Conservation (phyloP, 2,888 invertebrate genomes). For the Epiblema foenella region DNA sequence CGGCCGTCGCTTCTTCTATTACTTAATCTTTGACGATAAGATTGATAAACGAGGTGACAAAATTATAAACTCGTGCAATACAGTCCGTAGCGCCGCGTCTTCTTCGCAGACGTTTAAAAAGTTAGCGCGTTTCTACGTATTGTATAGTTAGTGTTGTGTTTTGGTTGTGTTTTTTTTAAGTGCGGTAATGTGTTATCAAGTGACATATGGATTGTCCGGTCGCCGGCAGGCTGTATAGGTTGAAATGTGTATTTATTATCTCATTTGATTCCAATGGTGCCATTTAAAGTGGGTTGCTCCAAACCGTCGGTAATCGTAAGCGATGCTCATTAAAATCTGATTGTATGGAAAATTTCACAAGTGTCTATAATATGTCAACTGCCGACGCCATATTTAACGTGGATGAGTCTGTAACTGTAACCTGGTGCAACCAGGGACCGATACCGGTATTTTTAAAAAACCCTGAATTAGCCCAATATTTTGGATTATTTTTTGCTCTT, state of each 20-base stretch:
- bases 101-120: slow-evolving; percentile 46
- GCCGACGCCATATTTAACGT: too few species aligned
- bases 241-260: neutral
- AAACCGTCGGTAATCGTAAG: too few species aligned
- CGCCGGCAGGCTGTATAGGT: neutral
- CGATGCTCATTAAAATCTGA: too few species aligned
- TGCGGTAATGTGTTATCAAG: slow-evolving; percentile 29
- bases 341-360: too few species aligned
- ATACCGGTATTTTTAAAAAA: too few species aligned
- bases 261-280: neutral
- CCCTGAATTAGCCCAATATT: too few species aligned
- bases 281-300: neutral
- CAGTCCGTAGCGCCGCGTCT: slow-evolving; percentile 53
- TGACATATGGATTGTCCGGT: slow-evolving; percentile 11
- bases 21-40: slow-evolving; percentile 49
- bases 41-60: slow-evolving; percentile 53
- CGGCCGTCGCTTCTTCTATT: slow-evolving; percentile 2
- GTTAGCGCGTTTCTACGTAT: neutral
- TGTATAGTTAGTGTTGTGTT: slow-evolving; percentile 14
- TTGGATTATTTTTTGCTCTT: too few species aligned
- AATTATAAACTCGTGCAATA: slow-evolving; percentile 51
- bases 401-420: too few species aligned
- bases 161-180: neutral
- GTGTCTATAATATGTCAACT: too few species aligned
- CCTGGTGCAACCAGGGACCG: too few species aligned